Percentiles rank a stretch among this genome's conserved stretches.
These are phyloP conservation scores for Nematopogon swammerdamellus DNA, from an alignment of 2,888 invertebrate genomes.

Conservation along the genomic window DNA sequence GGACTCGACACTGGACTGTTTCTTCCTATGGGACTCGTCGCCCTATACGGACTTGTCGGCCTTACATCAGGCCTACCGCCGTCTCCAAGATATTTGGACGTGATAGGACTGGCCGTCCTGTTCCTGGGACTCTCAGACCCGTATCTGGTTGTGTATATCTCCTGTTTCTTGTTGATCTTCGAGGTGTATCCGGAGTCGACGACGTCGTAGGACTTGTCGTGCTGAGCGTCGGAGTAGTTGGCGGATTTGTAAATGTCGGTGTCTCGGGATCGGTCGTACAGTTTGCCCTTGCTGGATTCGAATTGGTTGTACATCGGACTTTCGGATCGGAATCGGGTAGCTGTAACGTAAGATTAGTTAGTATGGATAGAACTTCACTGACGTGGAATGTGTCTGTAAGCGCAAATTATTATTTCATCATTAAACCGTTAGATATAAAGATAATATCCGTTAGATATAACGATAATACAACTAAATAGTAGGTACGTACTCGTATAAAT, in stretches of 20 bases:
- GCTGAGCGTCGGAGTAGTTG: constrained; percentile 31
- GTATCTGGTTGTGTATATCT: constrained; percentile 28
- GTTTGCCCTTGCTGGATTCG: constrained; percentile 21
- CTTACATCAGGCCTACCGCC: constrained; percentile 46
- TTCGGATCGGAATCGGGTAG: constrained; percentile 41
- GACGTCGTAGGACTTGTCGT: constrained; percentile 42
- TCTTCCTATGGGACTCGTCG: constrained; percentile 39
- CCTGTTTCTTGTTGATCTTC: constrained; percentile 36
- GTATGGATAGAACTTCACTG: no score
- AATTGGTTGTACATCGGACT: constrained; percentile 44
- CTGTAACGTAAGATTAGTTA: constrained; percentile 22
- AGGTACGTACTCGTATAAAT: no score
- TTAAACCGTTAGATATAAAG: no score
- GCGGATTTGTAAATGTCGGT: constrained; percentile 45
- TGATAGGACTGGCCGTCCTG: constrained; percentile 45
- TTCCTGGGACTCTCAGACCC: constrained; percentile 46
- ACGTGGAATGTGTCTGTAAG: no score
- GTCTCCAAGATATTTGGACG: constrained; percentile 52
- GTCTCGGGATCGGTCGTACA: constrained; percentile 19
- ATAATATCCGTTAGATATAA: no score
- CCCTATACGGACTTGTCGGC: constrained; percentile 27
- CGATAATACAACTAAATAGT: no score
- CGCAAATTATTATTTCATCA: no score
- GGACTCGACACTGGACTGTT: constrained; percentile 54
- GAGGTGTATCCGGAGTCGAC: constrained; percentile 44